phyloP scores from a whole-genome alignment of 2,797 vertebrate species.

The Eospalax fontanierii region DNA sequence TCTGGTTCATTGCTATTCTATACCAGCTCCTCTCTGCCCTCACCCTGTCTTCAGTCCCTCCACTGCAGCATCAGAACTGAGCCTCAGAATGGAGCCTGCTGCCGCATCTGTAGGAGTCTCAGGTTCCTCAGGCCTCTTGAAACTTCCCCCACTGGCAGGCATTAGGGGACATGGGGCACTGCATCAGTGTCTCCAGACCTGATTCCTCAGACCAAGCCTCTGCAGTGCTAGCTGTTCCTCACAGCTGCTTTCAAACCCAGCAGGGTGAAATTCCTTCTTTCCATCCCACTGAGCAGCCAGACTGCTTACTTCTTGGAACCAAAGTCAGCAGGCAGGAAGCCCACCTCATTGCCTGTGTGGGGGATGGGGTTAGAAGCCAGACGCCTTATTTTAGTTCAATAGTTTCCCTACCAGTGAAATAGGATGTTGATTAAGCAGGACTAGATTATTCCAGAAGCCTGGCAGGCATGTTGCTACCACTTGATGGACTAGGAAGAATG shows the following conservation, averaged over 20 bases:
- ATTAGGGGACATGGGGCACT: neutral
- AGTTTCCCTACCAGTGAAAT: slow-evolving; percentile 1
- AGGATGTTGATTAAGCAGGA: neutral
- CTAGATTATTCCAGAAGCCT: neutral
- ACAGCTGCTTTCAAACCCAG: neutral
- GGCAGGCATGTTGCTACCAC: neutral
- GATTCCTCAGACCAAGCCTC: neutral
- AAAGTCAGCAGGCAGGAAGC: slow-evolving; percentile 48
- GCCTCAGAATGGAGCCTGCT: slow-evolving; percentile 46
- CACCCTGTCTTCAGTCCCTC: slow-evolving; percentile 23
- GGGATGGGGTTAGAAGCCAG: neutral
- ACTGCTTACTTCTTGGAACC: neutral
- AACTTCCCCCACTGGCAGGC: slow-evolving; percentile 1
- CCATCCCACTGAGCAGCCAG: neutral
- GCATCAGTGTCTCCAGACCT: neutral
- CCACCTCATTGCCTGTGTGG: neutral
- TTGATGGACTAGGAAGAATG: neutral
- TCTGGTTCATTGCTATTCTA: slow-evolving; percentile 71
- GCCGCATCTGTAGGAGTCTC: slow-evolving; percentile 42
- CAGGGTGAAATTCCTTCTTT: neutral
- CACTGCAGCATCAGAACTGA: slow-evolving; percentile 22
- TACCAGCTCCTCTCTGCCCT: slow-evolving; percentile 62
- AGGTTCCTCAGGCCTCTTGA: neutral
- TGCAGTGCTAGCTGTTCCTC: neutral
- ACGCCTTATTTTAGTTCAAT: neutral